These are phyloP conservation scores for Ursus arctos DNA, from an alignment of 2,113 vertebrate genomes.

Conservation along the genomic window DNA sequence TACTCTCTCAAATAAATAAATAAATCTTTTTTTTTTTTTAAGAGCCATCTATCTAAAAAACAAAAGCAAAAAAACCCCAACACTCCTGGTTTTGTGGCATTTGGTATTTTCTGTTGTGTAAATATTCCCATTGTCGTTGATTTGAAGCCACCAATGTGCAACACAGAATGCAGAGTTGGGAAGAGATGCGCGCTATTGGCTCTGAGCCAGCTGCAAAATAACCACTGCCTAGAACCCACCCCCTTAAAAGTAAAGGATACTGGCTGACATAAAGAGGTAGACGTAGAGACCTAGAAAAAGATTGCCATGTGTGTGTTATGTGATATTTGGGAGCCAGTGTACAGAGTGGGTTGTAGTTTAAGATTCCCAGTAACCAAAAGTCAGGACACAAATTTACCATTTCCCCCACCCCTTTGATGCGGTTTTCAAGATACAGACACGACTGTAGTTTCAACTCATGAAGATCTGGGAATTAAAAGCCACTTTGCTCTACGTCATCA, in stretches of 20 bases:
- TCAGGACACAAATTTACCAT: neutral
- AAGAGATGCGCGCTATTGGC: neutral
- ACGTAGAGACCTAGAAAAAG: neutral
- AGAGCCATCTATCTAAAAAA: neutral
- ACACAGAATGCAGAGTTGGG: neutral
- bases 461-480: slow-evolving; percentile 1
- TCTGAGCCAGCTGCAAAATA: neutral
- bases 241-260: neutral
- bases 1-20: neutral
- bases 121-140: neutral
- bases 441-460: neutral
- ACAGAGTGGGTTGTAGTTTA: neutral
- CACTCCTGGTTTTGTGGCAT: neutral
- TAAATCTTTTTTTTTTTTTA: neutral
- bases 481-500: neutral
- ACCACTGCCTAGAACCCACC: neutral
- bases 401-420: neutral
- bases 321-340: neutral
- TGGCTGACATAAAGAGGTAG: neutral
- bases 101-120: neutral
- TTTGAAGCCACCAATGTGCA: neutral
- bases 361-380: neutral
- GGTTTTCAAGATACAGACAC: neutral
- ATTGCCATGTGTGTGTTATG: neutral
- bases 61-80: neutral